These are phyloP conservation scores for Planococcus citri DNA, from an alignment of 1,140 invertebrate genomes.

Conservation along the genomic window DNA sequence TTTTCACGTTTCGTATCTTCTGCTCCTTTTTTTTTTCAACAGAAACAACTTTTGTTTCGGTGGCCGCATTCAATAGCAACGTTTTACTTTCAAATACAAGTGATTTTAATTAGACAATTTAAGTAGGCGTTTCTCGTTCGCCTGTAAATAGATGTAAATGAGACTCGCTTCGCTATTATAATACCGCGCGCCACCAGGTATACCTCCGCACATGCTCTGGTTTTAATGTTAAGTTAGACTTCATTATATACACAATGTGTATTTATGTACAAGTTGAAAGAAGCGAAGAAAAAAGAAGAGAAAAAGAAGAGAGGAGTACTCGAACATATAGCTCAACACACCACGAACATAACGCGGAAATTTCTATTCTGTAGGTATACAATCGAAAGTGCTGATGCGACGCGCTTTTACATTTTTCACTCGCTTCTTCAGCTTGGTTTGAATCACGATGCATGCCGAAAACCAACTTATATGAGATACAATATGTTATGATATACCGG, in stretches of 20 bases:
- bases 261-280: too few relatives aligned
- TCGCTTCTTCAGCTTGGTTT: too few relatives aligned
- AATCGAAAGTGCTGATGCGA: neutral
- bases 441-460: too few relatives aligned
- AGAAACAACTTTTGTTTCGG: neutral
- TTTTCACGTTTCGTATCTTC: neutral
- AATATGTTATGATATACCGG: too few relatives aligned
- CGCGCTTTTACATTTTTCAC: neutral
- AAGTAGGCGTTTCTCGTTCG: neutral
- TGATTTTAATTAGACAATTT: constrained; percentile 8
- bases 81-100: constrained; percentile 3
- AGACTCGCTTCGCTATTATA: neutral
- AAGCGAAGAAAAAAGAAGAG: neutral
- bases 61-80: neutral
- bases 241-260: neutral
- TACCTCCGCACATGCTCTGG: neutral
- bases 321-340: neutral
- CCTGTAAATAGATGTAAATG: constrained; percentile 7
- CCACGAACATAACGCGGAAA: neutral
- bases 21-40: neutral
- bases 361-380: neutral
- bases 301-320: neutral
- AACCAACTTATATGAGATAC: too few relatives aligned
- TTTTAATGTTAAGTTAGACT: neutral
- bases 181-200: neutral